Evolutionary conservation across 2,113 vertebrate genomes (phyloP).

Genomic region (Phylloscopus trochilus): DNA sequence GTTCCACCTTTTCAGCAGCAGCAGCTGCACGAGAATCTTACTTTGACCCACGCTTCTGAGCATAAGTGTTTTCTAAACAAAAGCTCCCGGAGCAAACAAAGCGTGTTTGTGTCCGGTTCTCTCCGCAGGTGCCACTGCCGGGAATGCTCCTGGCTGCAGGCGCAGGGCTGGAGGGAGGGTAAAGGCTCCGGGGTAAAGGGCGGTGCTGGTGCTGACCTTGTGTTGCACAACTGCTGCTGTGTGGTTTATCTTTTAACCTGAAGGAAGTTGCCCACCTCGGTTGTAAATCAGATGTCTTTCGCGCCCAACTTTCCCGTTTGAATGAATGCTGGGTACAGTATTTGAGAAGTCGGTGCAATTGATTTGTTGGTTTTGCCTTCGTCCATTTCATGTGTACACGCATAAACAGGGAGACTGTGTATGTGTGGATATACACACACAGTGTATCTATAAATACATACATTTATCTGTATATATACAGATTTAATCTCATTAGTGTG

Average conservation of each 20-base stretch:
- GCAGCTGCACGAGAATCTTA: not conserved
- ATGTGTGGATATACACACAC: fast-evolving
- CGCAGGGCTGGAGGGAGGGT: not conserved
- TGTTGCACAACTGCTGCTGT: not conserved
- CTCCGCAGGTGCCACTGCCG: fast-evolving
- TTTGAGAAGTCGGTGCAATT: fast-evolving
- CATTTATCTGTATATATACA: not conserved
- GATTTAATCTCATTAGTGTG: fast-evolving
- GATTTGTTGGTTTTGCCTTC: fast-evolving
- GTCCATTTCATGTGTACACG: fast-evolving
- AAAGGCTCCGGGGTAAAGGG: fast-evolving
- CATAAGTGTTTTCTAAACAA: not conserved
- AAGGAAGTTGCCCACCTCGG: not conserved
- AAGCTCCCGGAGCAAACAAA: not conserved
- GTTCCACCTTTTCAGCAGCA: not conserved
- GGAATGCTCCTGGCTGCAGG: not conserved
- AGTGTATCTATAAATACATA: not conserved
- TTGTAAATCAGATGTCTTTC: not conserved
- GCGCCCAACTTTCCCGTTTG: not conserved
- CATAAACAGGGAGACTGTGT: not conserved
- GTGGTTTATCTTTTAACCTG: not conserved
- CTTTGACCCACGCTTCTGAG: not conserved
- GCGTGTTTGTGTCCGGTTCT: fast-evolving
- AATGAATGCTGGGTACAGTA: not conserved
- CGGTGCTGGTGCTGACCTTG: not conserved